A percentile compares a stretch with the other conserved stretches of the same genome.
Conservation (phyloP, 2,797 vertebrate genomes). For the Enteromius trimaculatus region DNA sequence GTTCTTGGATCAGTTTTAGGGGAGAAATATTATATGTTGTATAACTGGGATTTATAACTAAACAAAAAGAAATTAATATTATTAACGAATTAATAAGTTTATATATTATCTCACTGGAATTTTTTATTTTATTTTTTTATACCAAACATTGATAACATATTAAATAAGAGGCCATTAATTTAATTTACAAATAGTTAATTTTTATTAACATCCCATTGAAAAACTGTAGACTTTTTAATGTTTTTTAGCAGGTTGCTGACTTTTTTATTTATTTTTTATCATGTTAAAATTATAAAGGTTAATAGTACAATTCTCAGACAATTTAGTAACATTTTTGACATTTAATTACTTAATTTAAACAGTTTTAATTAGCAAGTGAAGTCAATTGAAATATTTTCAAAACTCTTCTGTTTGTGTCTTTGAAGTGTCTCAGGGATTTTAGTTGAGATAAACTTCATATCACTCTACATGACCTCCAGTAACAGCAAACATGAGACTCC, state of each 20-base stretch:
- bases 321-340: not conserved
- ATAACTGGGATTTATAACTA: not conserved
- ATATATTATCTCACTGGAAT: not conserved
- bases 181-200: not conserved
- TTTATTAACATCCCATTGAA: not conserved
- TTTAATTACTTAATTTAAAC: not conserved
- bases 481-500: constrained; percentile 32
- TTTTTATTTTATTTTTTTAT: not conserved
- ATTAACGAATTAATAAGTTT: not conserved
- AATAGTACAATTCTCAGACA: not conserved
- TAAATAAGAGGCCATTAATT: not conserved
- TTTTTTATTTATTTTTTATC: not conserved
- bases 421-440: not conserved
- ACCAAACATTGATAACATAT: not conserved
- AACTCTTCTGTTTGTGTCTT: not conserved
- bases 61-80: not conserved
- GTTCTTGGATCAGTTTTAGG: constrained; percentile 14
- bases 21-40: not conserved
- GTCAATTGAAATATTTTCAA: not conserved
- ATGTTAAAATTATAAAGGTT: not conserved
- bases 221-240: not conserved
- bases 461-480: constrained; percentile 4
- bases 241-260: not conserved
- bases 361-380: not conserved
- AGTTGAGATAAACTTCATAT: not conserved